Conservation (phyloP, 1,140 invertebrate genomes). For the Gonioctena quinquepunctata region DNA sequence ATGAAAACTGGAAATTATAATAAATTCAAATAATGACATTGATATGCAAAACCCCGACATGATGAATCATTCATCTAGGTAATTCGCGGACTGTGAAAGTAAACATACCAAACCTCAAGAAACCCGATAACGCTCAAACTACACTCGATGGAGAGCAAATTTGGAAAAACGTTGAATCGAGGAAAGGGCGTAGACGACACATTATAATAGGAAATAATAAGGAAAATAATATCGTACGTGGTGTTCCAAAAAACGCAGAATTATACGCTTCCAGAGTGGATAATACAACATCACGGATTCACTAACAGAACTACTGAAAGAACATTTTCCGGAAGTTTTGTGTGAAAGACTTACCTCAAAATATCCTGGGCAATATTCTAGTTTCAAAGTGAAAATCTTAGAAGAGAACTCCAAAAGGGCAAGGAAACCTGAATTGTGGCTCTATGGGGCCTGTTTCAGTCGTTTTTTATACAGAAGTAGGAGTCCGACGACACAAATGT, state of each 20-base stretch:
- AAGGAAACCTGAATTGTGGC: background rate
- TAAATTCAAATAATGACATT: background rate
- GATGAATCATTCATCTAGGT: background rate
- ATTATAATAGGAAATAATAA: background rate
- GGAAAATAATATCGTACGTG: background rate
- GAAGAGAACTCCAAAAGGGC: background rate
- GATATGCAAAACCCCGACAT: background rate
- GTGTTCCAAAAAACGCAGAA: background rate
- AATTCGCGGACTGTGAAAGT: background rate
- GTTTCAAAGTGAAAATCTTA: background rate
- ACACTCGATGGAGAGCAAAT: background rate
- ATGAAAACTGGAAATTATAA: background rate
- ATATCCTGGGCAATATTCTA: constrained; percentile 1
- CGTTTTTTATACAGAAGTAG: background rate
- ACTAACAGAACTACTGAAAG: background rate
- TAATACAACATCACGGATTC: background rate
- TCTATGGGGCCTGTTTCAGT: background rate
- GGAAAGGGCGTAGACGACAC: background rate
- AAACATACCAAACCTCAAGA: background rate
- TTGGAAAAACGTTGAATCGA: background rate
- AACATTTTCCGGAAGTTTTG: background rate
- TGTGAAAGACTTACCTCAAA: background rate
- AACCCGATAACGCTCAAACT: background rate
- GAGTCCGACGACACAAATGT: background rate
- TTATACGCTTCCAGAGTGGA: background rate